phyloP scores from a whole-genome alignment of 1,140 invertebrate genomes.

The Drosophila ananassae region DNA sequence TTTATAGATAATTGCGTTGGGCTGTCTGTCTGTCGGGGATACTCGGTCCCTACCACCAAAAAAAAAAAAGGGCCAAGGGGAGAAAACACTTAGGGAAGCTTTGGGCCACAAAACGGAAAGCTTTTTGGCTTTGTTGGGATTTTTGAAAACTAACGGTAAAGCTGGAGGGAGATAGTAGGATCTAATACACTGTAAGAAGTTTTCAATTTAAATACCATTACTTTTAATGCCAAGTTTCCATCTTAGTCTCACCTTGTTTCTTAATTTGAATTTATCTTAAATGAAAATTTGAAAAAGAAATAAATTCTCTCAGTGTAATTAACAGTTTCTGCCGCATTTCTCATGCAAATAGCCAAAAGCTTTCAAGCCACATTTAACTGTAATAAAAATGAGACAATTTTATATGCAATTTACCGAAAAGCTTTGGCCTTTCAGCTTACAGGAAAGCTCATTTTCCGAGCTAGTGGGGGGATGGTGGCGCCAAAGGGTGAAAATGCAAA shows the following conservation, averaged over 20 bases:
- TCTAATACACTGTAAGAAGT: neutral
- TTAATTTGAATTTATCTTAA: too few species aligned
- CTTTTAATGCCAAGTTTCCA: too few species aligned
- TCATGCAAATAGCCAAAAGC: constrained; percentile 18
- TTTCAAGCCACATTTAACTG: constrained; percentile 47
- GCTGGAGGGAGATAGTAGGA: neutral
- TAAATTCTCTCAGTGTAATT: neutral
- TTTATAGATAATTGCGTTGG: constrained; percentile 67
- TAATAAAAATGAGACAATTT: constrained; percentile 23
- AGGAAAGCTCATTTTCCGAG: constrained; percentile 2
- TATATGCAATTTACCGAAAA: constrained; percentile 24
- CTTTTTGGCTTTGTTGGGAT: constrained; percentile 2
- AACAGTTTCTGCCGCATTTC: neutral
- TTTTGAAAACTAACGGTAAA: constrained; percentile 14
- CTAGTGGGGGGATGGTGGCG: constrained; percentile 7
- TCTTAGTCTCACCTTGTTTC: too few species aligned
- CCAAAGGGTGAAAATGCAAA: constrained; percentile 16
- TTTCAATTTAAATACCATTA: neutral
- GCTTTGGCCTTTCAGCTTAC: constrained; percentile 15
- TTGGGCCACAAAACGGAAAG: constrained; percentile 8
- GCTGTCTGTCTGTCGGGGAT: constrained; percentile 16
- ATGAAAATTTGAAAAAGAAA: too few species aligned
- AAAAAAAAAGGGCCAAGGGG: constrained; percentile 1
- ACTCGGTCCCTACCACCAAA: constrained; percentile 10
- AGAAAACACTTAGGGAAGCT: constrained; percentile 37